These are phyloP conservation scores for Clarias platycephalus DNA, from an alignment of 2,797 vertebrate genomes.

Conservation along the genomic window DNA sequence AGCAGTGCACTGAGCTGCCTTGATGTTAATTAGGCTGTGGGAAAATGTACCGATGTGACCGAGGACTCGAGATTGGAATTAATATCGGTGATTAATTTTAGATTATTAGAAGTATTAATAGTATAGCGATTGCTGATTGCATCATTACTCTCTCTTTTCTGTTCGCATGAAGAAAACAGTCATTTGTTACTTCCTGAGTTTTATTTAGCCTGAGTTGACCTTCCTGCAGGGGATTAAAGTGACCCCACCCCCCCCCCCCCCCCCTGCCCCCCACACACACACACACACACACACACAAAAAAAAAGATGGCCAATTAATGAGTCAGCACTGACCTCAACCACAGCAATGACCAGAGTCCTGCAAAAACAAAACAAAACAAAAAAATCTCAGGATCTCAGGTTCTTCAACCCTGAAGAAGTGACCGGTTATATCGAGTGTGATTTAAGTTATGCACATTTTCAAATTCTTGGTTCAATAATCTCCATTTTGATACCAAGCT, in stretches of 20 bases:
- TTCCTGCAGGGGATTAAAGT: slow-evolving; percentile 28
- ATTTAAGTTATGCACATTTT: no score
- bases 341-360: slow-evolving; percentile 7
- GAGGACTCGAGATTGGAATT: slow-evolving; percentile 6
- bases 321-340: slow-evolving; percentile 35
- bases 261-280: accelerated
- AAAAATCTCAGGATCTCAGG: neutral
- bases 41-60: neutral
- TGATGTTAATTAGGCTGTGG: slow-evolving; percentile 31
- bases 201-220: slow-evolving; percentile 35
- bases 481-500: no score
- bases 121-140: neutral
- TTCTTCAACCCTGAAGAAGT: neutral
- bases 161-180: neutral
- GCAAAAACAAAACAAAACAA: neutral
- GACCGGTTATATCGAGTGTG: no score
- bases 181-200: slow-evolving; percentile 13
- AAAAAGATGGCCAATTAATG: slow-evolving; percentile 20
- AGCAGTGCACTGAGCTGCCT: neutral
- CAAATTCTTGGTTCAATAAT: no score
- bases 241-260: slow-evolving; percentile 17
- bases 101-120: slow-evolving; percentile 6
- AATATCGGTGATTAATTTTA: slow-evolving; percentile 10
- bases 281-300: no score
- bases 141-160: neutral